Evolutionary conservation across 2,797 vertebrate species (phyloP).

Genomic region (Coracias cyanogaster): DNA sequence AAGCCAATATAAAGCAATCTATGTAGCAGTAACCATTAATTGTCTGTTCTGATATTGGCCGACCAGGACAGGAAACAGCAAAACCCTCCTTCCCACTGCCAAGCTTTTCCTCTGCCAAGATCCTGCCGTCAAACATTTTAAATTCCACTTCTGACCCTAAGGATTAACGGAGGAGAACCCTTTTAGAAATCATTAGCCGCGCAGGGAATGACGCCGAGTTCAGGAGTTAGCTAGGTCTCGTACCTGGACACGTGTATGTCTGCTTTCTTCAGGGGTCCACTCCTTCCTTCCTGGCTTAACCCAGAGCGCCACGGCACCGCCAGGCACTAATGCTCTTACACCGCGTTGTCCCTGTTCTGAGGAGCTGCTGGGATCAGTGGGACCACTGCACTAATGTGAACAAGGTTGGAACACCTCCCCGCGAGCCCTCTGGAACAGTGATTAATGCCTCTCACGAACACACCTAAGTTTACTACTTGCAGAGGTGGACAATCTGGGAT

Average conservation of each 20-base stretch:
- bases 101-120: not conserved
- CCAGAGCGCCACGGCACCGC: accelerated
- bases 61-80: not conserved
- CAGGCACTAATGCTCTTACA: not conserved
- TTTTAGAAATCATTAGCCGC: not conserved
- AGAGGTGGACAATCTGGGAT: not conserved
- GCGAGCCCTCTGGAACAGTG: not conserved
- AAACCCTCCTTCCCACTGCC: not conserved
- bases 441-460: not conserved
- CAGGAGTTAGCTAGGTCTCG: not conserved
- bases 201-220: accelerated
- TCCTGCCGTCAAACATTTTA: not conserved
- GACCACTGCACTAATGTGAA: not conserved
- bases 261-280: not conserved
- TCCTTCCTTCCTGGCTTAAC: not conserved
- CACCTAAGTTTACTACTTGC: not conserved
- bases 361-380: not conserved
- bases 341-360: not conserved
- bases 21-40: not conserved
- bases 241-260: accelerated
- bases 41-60: not conserved
- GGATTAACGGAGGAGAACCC: not conserved
- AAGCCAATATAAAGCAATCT: not conserved
- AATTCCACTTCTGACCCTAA: not conserved
- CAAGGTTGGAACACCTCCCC: not conserved